Conservation (phyloP, 2,888 invertebrate species). For the Zaprionus lineosus region DNA sequence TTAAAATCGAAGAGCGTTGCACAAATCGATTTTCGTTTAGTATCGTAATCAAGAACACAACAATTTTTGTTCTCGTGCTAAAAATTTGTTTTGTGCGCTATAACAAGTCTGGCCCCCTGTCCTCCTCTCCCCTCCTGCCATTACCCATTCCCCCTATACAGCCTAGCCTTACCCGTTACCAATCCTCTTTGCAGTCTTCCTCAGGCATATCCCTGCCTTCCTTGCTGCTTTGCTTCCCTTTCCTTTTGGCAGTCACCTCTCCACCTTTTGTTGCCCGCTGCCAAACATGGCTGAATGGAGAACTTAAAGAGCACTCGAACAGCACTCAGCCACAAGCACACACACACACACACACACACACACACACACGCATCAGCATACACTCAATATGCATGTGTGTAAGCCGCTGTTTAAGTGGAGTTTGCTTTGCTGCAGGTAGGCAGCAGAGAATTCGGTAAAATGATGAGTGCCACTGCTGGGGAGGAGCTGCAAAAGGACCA, state of each 20-base stretch:
- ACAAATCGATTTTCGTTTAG: constrained; percentile 77
- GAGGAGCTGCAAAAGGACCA: not conserved
- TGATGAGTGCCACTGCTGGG: constrained; percentile 35
- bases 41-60: constrained; percentile 73
- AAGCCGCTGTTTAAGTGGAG: constrained; percentile 68
- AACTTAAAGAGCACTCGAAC: constrained; percentile 77
- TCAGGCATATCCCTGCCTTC: not conserved
- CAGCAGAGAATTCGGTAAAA: constrained; percentile 39
- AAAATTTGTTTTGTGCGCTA: constrained; percentile 74
- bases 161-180: no score
- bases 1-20: constrained; percentile 61
- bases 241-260: not conserved
- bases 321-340: constrained; percentile 71
- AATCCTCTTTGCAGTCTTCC: no score
- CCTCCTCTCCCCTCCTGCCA: not conserved
- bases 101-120: constrained; percentile 66
- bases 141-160: not conserved
- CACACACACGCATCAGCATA: constrained; percentile 14
- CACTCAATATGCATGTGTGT: constrained; percentile 52
- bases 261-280: not conserved
- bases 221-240: not conserved
- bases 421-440: constrained; percentile 54
- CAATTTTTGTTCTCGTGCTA: constrained; percentile 71
- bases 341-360: constrained; percentile 21
- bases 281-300: constrained; percentile 63